Evolutionary conservation across 1,140 invertebrate genomes (phyloP).

Genomic region (Ceratoteleas bidentatus): DNA sequence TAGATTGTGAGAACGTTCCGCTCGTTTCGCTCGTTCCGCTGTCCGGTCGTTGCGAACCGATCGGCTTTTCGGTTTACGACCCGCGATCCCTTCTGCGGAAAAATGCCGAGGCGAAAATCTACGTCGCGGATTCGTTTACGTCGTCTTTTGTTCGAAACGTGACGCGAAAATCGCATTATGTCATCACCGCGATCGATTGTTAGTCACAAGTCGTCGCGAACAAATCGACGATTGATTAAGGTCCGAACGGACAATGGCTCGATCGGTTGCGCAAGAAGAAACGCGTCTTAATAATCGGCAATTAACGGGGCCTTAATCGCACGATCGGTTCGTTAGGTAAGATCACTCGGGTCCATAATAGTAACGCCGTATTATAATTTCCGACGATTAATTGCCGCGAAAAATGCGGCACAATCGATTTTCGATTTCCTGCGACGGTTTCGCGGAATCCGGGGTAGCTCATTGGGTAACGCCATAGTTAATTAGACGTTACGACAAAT

Average conservation of each 20-base stretch:
- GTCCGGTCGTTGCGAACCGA: conserved; percentile 45
- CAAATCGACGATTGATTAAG: conserved; percentile 43
- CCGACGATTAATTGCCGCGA: too few species aligned
- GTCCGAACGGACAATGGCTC: conserved; percentile 43
- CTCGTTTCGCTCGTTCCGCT: conserved; percentile 23
- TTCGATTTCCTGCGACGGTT: too few species aligned
- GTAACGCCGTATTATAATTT: too few species aligned
- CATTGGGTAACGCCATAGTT: too few species aligned
- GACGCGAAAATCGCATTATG: conserved; percentile 14
- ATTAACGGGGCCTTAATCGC: too few species aligned
- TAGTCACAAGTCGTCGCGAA: conserved; percentile 36
- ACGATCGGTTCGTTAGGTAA: too few species aligned
- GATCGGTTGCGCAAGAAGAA: conserved; percentile 44
- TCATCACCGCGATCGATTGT: conserved; percentile 42
- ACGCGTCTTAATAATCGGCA: conserved; percentile 46
- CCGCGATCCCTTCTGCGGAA: conserved; percentile 15
- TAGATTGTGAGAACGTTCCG: conserved; percentile 45
- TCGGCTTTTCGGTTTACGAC: conserved; percentile 43
- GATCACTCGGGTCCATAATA: too few species aligned
- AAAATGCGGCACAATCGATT: too few species aligned
- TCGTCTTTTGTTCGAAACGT: too few species aligned
- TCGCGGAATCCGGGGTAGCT: too few species aligned
- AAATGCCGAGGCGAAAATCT: neutral
- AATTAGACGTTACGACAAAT: too few species aligned
- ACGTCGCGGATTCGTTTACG: too few species aligned